Conservation (phyloP, 2,113 vertebrate genomes). For the Leptobrachium leishanense region DNA sequence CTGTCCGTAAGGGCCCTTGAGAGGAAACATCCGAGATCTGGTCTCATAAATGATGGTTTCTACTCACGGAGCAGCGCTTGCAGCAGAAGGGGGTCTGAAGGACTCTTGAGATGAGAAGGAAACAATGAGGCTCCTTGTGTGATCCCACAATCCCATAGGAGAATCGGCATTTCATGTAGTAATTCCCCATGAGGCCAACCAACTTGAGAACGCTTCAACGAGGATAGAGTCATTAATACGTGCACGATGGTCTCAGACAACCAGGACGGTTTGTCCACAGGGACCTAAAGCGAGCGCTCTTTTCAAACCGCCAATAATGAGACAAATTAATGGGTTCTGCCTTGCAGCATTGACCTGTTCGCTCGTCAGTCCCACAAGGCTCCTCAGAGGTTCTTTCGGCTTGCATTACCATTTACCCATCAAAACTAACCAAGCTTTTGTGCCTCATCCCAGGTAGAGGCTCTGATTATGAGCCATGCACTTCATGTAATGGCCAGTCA, state of each 20-base stretch:
- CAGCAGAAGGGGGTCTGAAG: slow-evolving; percentile 23
- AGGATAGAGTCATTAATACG: slow-evolving; percentile 20
- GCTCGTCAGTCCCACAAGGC: neutral
- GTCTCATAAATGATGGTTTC: slow-evolving; percentile 16
- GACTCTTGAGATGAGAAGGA: slow-evolving; percentile 7
- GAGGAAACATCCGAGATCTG: neutral
- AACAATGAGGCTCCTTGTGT: slow-evolving; percentile 42
- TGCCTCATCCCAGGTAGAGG: too few relatives aligned
- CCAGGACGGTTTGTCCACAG: neutral
- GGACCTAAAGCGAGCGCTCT: neutral
- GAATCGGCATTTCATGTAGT: neutral
- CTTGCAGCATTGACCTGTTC: neutral
- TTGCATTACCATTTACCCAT: too few relatives aligned
- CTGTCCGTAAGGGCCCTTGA: slow-evolving; percentile 23
- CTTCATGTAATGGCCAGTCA: too few relatives aligned
- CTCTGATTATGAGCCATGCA: too few relatives aligned
- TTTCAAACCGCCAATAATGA: neutral
- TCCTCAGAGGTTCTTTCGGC: too few relatives aligned
- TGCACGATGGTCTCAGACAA: slow-evolving; percentile 6
- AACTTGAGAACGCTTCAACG: slow-evolving; percentile 15
- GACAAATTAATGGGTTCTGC: neutral
- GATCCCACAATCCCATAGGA: slow-evolving; percentile 5
- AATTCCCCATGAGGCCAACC: slow-evolving; percentile 15
- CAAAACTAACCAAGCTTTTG: too few relatives aligned
- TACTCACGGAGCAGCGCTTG: neutral